phyloP scores from a whole-genome alignment of 2,888 invertebrate species.

The Drosophila merina region DNA sequence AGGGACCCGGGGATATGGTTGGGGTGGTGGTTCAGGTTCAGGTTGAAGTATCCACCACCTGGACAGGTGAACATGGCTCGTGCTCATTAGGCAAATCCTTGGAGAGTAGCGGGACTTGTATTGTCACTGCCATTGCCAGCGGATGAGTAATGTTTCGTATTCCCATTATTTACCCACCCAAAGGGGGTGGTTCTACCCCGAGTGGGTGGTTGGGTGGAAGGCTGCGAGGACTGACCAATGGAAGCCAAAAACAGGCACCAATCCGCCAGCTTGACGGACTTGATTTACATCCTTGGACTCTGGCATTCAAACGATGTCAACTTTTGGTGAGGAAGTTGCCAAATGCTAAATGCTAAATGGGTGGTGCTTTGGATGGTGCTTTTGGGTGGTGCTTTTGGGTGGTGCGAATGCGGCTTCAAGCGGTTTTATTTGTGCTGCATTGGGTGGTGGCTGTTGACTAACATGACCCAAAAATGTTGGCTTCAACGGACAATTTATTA shows the following conservation, averaged over 20 bases:
- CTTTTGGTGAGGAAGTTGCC: conserved; percentile 19
- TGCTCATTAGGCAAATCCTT: conserved; percentile 75
- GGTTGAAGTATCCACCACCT: conserved; percentile 37
- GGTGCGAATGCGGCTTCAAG: not conserved
- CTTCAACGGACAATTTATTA: conserved; percentile 40
- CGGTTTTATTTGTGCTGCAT: not conserved
- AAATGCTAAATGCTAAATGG: not conserved
- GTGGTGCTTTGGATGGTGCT: not conserved
- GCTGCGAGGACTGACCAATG: too few species aligned
- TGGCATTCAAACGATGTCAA: conserved; percentile 44
- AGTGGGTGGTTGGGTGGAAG: not conserved
- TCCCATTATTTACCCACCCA: not conserved
- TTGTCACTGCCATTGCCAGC: conserved; percentile 43
- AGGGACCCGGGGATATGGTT: conserved; percentile 2
- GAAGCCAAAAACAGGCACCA: not conserved
- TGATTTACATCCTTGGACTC: conserved; percentile 40
- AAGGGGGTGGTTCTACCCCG: not conserved
- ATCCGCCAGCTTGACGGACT: conserved; percentile 13
- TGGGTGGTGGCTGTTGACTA: conserved; percentile 44
- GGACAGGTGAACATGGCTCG: conserved; percentile 53
- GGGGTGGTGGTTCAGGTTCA: conserved; percentile 17
- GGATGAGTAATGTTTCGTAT: conserved; percentile 37
- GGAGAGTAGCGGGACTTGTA: conserved; percentile 49
- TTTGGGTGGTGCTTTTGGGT: not conserved
- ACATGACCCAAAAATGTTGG: conserved; percentile 70